phyloP scores from a whole-genome alignment of 2,888 invertebrate genomes.

The Strigamia crassipes region DNA sequence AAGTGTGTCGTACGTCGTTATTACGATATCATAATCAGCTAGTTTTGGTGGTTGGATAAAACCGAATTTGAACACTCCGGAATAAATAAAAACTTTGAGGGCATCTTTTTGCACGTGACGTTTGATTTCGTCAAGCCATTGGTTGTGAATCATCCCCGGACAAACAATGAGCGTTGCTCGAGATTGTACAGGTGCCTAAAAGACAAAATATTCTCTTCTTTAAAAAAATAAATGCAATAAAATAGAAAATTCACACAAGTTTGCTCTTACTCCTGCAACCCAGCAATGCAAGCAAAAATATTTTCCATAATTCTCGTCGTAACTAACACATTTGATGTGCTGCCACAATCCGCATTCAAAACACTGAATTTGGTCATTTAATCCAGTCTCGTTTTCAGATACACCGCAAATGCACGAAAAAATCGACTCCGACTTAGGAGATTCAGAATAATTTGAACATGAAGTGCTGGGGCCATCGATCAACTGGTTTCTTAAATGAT shows the following conservation, averaged over 20 bases:
- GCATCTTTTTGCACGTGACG: constrained; percentile 64
- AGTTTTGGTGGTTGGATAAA: constrained; percentile 69
- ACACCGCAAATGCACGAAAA: constrained; percentile 20
- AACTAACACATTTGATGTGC: constrained; percentile 69
- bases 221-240: too few relatives aligned
- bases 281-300: constrained; percentile 73
- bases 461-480: neutral
- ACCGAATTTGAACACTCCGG: constrained; percentile 63
- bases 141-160: constrained; percentile 69
- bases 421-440: neutral
- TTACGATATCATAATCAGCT: constrained; percentile 70
- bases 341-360: constrained; percentile 66
- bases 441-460: neutral
- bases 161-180: constrained; percentile 74
- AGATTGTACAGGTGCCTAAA: constrained; percentile 63
- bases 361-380: constrained; percentile 63
- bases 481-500: constrained; percentile 50
- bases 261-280: constrained; percentile 59
- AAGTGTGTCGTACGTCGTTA: constrained; percentile 72
- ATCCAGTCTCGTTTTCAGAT: neutral
- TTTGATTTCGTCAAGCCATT: constrained; percentile 74
- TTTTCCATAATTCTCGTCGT: constrained; percentile 56
- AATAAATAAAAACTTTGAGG: constrained; percentile 60
- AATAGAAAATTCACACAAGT: too few relatives aligned
- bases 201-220: too few relatives aligned